Evolutionary conservation across 2,888 invertebrate species (phyloP).

Genomic region (Lymantria monacha): DNA sequence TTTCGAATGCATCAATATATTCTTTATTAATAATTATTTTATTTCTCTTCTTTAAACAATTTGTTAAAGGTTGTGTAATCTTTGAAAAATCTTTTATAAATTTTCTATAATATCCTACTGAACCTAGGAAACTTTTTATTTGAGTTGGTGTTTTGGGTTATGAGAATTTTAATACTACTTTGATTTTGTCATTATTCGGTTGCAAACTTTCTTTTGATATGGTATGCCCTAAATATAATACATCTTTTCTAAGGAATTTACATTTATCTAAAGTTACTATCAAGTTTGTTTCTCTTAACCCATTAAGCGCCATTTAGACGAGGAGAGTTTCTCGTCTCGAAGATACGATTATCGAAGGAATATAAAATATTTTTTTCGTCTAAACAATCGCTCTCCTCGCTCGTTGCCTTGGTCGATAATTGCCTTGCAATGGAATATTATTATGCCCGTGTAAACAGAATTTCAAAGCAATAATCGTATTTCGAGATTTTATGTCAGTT

Average conservation of each 20-base stretch:
- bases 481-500: too few species aligned
- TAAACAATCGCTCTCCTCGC: too few species aligned
- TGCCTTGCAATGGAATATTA: too few species aligned
- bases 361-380: too few species aligned
- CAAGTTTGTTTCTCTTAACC: neutral
- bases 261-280: neutral
- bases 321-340: too few species aligned
- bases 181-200: neutral
- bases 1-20: conserved; percentile 4
- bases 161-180: neutral
- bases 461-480: too few species aligned
- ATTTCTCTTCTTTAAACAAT: conserved; percentile 2
- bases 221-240: neutral
- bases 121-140: conserved; percentile 2
- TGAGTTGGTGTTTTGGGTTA: conserved; percentile 3
- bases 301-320: too few species aligned
- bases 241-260: neutral
- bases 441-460: too few species aligned
- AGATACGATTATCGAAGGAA: too few species aligned
- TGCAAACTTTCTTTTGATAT: neutral
- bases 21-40: conserved; percentile 2
- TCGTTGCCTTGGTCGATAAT: too few species aligned
- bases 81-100: conserved; percentile 11
- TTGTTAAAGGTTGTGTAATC: conserved; percentile 4
- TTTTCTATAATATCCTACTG: conserved; percentile 8